A percentile compares a stretch with the other conserved stretches of the same genome.
Evolutionary conservation across 2,113 vertebrate species (phyloP).

Genomic region (Gnathonemus echidnorhynchus): DNA sequence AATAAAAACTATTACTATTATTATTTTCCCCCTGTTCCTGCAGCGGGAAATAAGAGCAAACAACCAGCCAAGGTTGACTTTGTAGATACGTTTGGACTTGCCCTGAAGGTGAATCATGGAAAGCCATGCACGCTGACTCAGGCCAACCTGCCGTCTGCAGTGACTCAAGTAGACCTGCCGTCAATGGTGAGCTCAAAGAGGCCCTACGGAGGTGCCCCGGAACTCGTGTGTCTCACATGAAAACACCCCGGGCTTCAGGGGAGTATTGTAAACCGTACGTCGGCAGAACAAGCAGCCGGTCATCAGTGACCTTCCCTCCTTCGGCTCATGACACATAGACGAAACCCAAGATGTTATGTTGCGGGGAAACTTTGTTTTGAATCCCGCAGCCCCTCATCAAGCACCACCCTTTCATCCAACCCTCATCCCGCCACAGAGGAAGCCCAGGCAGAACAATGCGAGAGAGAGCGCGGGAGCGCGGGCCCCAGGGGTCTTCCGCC

Average conservation of each 20-base stretch:
- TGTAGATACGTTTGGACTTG: neutral
- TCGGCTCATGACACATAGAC: neutral
- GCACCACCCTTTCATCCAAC: neutral
- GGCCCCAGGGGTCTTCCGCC: conserved; percentile 34
- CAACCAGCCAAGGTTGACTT: neutral
- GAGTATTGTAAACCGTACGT: neutral
- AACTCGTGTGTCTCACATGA: neutral
- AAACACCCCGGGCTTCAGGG: neutral
- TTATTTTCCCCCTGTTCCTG: neutral
- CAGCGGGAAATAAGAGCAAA: neutral
- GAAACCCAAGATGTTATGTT: neutral
- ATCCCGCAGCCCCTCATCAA: neutral
- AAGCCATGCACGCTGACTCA: neutral
- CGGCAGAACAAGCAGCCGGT: neutral
- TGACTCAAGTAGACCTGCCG: neutral
- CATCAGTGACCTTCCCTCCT: neutral
- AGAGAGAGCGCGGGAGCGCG: conserved; percentile 45
- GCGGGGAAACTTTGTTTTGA: neutral
- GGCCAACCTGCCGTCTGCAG: neutral
- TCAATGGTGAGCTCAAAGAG: neutral
- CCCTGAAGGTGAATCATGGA: neutral
- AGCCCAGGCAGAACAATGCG: conserved; percentile 39
- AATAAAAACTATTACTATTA: neutral
- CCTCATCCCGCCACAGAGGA: conserved; percentile 35
- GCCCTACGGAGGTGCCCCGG: neutral